Conservation (phyloP, 1,140 invertebrate species). For the Drosophila parabipectinata region DNA sequence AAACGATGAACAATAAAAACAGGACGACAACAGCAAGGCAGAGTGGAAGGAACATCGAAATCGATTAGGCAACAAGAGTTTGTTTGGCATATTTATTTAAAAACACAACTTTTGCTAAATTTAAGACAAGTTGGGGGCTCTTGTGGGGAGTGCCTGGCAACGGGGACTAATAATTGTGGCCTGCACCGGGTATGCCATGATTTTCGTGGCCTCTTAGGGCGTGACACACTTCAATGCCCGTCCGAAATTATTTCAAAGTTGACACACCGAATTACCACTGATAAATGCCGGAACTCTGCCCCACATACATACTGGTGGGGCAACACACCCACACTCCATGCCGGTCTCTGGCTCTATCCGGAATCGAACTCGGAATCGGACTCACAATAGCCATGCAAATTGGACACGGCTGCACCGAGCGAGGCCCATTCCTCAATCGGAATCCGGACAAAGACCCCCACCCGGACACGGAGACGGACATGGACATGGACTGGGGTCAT, state of each 20-base stretch:
- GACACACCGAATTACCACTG: conserved; percentile 47
- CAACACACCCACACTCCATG: too few species aligned
- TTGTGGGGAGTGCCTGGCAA: too few species aligned
- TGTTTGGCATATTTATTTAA: neutral
- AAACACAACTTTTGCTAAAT: neutral
- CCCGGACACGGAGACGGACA: too few species aligned
- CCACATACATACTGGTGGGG: conserved; percentile 2
- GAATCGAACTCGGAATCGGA: conserved; percentile 1
- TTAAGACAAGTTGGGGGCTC: neutral
- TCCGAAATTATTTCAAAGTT: conserved; percentile 47
- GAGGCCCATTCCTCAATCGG: neutral
- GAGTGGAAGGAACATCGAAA: neutral
- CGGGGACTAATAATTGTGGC: neutral
- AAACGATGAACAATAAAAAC: neutral
- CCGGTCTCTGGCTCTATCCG: conserved; percentile 2
- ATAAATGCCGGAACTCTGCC: conserved; percentile 46
- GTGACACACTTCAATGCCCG: conserved; percentile 26
- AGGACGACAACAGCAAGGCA: too few species aligned
- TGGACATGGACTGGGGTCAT: neutral
- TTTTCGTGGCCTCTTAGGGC: neutral
- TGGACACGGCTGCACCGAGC: conserved; percentile 26
- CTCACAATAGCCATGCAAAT: conserved; percentile 42
- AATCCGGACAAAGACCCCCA: neutral
- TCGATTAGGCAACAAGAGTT: conserved; percentile 1
- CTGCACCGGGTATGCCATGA: neutral